These are phyloP conservation scores for Cataglyphis livida DNA, from an alignment of 2,888 invertebrate genomes.

Conservation along the genomic window DNA sequence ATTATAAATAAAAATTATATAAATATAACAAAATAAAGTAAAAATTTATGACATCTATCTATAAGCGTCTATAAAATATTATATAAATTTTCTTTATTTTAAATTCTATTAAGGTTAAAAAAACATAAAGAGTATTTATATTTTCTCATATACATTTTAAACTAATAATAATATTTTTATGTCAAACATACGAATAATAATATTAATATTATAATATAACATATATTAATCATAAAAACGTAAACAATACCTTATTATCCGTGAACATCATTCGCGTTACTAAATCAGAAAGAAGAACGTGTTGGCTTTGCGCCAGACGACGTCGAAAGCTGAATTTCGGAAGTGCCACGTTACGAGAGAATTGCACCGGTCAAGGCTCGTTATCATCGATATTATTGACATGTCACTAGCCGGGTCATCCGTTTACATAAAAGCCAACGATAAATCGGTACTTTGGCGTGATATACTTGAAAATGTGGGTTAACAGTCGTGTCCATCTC, in stretches of 20 bases:
- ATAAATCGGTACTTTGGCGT: slow-evolving; percentile 66
- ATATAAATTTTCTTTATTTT: neutral
- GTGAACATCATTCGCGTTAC: neutral
- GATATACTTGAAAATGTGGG: slow-evolving; percentile 70
- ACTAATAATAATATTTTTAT: neutral
- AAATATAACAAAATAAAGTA: neutral
- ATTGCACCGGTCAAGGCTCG: slow-evolving; percentile 3
- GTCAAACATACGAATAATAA: neutral
- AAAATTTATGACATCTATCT: neutral
- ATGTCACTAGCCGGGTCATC: neutral
- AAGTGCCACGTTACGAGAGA: slow-evolving; percentile 28
- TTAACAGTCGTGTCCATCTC: slow-evolving; percentile 69
- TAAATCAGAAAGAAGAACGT: slow-evolving; percentile 19
- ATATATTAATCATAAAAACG: slow-evolving; percentile 16
- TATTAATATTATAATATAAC: neutral
- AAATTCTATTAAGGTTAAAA: neutral
- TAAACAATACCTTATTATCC: neutral
- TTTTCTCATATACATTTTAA: neutral
- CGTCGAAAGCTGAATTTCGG: slow-evolving; percentile 17
- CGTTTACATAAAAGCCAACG: slow-evolving; percentile 44
- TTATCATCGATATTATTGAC: slow-evolving; percentile 44
- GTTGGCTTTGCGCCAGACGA: slow-evolving; percentile 11
- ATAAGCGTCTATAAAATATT: neutral
- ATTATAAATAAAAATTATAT: neutral
- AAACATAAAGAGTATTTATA: neutral